Evolutionary conservation across 2,888 invertebrate species (phyloP).

Genomic region (Catocala nupta): DNA sequence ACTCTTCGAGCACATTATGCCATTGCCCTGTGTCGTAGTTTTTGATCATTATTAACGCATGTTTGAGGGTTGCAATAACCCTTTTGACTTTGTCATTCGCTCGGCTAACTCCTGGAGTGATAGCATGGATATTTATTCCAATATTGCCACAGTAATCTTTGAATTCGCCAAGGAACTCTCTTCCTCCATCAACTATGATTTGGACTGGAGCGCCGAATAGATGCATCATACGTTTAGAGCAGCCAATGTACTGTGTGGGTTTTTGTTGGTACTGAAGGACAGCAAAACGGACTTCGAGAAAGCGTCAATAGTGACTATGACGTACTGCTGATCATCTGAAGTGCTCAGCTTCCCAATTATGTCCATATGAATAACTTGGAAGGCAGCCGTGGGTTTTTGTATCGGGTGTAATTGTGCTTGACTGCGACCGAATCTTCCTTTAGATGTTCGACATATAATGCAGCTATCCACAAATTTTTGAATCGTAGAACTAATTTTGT

Average conservation of each 20-base stretch:
- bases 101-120: conserved; percentile 33
- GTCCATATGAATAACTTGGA: no score
- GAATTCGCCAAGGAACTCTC: conserved; percentile 10
- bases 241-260: no score
- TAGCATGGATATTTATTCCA: conserved; percentile 30
- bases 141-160: conserved; percentile 18
- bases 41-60: no score
- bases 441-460: conserved; percentile 38
- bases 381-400: conserved; percentile 29
- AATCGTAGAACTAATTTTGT: conserved; percentile 9
- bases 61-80: conserved; percentile 21
- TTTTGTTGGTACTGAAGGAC: no score
- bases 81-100: conserved; percentile 41
- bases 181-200: conserved; percentile 28
- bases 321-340: conserved; percentile 6
- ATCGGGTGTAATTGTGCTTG: conserved; percentile 21
- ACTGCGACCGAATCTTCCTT: conserved; percentile 34
- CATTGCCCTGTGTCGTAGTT: no score
- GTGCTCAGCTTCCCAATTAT: no score
- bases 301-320: conserved; percentile 29
- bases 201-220: conserved; percentile 8
- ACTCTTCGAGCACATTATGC: no score
- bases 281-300: conserved; percentile 30
- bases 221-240: no score
- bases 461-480: conserved; percentile 25